Evolutionary conservation across 2,888 invertebrate species (phyloP).

Genomic region (Tipula vernalis): DNA sequence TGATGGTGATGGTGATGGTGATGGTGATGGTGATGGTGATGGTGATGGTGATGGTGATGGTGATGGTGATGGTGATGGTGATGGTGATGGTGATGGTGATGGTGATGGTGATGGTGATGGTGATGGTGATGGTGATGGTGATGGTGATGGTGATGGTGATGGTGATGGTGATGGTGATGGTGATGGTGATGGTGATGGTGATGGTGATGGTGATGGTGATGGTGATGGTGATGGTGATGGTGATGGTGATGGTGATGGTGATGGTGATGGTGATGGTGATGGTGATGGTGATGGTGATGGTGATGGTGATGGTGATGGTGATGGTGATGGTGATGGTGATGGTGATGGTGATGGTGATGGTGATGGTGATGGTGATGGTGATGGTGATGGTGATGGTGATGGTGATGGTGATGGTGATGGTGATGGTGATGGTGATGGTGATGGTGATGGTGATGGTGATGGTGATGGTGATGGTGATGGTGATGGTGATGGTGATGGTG

Average conservation of each 20-base stretch:
- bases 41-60: constrained; percentile 18
- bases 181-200: constrained; percentile 15
- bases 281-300: constrained; percentile 11
- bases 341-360: constrained; percentile 11
- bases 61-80: constrained; percentile 14
- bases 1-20: too few species aligned
- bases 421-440: constrained; percentile 8
- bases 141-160: constrained; percentile 11
- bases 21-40: too few species aligned
- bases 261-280: constrained; percentile 11
- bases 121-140: constrained; percentile 12
- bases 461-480: constrained; percentile 4
- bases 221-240: constrained; percentile 18
- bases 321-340: constrained; percentile 11
- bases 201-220: constrained; percentile 8
- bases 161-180: constrained; percentile 11
- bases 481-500: not conserved
- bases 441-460: constrained; percentile 4
- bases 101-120: constrained; percentile 11
- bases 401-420: constrained; percentile 12
- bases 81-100: constrained; percentile 11
- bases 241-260: constrained; percentile 14
- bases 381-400: constrained; percentile 13
- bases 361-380: constrained; percentile 12
- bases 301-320: constrained; percentile 12